phyloP scores from a whole-genome alignment of 2,888 invertebrate species.

The Dione juno region DNA sequence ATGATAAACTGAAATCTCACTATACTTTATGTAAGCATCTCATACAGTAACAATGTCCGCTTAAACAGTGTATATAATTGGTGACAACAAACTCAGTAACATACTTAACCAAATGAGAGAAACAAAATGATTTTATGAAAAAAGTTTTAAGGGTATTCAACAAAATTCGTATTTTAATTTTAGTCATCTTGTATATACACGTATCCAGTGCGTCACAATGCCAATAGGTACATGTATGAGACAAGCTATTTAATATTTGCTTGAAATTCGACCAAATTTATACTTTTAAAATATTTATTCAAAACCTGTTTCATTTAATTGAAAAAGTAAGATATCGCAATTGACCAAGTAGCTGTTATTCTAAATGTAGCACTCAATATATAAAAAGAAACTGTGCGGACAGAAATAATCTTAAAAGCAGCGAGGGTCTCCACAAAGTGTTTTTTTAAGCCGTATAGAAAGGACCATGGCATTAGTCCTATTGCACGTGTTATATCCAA shows the following conservation, averaged over 20 bases:
- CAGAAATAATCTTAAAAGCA: constrained; percentile 16
- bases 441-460: constrained; percentile 16
- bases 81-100: no score
- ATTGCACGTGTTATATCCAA: not conserved
- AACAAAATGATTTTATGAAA: no score
- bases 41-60: no score
- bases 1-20: no score
- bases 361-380: constrained; percentile 10
- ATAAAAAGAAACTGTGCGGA: constrained; percentile 19
- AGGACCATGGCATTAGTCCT: constrained; percentile 3
- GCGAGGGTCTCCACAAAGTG: constrained; percentile 50
- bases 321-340: constrained; percentile 2
- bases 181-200: no score
- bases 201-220: no score
- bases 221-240: not conserved
- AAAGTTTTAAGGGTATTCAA: no score
- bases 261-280: not conserved
- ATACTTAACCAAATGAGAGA: no score
- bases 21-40: no score
- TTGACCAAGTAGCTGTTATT: constrained; percentile 7
- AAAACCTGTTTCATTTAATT: not conserved
- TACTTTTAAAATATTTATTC: not conserved
- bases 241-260: not conserved
- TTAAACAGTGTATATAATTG: no score
- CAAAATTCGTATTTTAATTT: no score